Base-by-base conservation (phyloP, 2,797 vertebrate species). In the Cossypha niveicapilla region DNA sequence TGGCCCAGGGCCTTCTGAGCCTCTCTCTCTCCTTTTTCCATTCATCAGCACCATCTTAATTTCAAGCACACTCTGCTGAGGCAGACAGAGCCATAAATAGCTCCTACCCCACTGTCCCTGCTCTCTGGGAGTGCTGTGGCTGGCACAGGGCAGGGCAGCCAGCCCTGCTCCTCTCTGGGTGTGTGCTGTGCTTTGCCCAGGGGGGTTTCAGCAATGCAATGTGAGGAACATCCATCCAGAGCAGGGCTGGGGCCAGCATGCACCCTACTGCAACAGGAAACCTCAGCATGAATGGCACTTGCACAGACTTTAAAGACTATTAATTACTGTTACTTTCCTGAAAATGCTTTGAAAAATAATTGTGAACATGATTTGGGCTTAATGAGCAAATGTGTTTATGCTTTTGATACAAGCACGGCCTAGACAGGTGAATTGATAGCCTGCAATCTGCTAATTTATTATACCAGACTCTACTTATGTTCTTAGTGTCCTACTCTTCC, bases 31-130 rank as follows among this genome's bases (percentile, higher is more conserved):
- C n/a, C 39, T 54, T 76, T 54, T 51, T 42, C 47, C 51, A 34
- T 67, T 67, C 75, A 84, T 63, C 87, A 86, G 75, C 80, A 93
- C 65, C 90, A 74, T 71, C 82, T 68, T 79, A 17, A 90, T 72
- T 86, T 88, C 57, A 63, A 88, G 88, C 90, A 73, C 84, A 76
- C 62, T 56, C 65, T 0, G 4, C 63, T 28, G 5, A 60, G 66
- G 89, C 81, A 84, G 81, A 91, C 89, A 13, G 42, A 91, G 58
- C 84, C 86, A 82, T 62, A 86, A 94, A 93, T 24, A 88, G 47
- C 86, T 86, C 62, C 21, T 62, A 14, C 42, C 90, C 71, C 76
- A 37, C 28, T 2, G 13, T 72, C 60, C 56, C 48, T 73, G 84
- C 41, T 54, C 73, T 34, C 80, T 32, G 79, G 92, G 66, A 76